phyloP scores from a whole-genome alignment of 2,113 vertebrate genomes.

The Petrocephalus zakoni region DNA sequence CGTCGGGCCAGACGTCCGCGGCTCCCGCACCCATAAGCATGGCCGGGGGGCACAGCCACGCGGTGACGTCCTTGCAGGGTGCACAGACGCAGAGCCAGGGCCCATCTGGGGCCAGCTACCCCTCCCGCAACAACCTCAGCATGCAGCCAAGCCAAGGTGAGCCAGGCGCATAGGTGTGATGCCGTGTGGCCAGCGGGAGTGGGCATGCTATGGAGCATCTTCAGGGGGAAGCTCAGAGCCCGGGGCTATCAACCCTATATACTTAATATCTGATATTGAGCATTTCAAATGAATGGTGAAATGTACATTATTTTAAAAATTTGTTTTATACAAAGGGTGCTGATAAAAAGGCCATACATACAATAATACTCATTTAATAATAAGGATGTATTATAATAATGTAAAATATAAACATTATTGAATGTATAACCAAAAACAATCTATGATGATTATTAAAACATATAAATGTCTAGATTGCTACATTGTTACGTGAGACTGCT shows the following conservation, averaged over 20 bases:
- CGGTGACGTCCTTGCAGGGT: slow-evolving; percentile 74
- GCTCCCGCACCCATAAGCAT: slow-evolving; percentile 80
- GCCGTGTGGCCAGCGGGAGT: neutral
- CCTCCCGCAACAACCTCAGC: slow-evolving; percentile 86
- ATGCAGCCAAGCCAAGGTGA: slow-evolving; percentile 89
- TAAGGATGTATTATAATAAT: neutral
- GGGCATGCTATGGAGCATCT: neutral
- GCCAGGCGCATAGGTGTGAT: slow-evolving; percentile 30
- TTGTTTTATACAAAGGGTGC: neutral
- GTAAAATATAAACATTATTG: neutral
- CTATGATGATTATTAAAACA: neutral
- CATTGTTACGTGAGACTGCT: neutral
- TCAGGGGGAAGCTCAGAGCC: neutral
- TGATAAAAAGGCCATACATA: neutral
- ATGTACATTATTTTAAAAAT: neutral
- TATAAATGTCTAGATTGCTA: neutral
- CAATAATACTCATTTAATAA: neutral
- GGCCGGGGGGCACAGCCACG: slow-evolving; percentile 75
- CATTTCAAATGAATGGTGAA: neutral
- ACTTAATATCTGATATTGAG: neutral
- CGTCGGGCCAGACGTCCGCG: slow-evolving; percentile 74
- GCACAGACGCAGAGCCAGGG: slow-evolving; percentile 79
- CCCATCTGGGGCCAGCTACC: slow-evolving; percentile 70
- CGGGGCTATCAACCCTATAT: neutral
- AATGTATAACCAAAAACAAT: neutral